Evolutionary conservation across 64 coral and sea anemone species (phyloP), one percentile per base, ranked within the genome.

Genomic region (Cladopsammia gracilis): DNA sequence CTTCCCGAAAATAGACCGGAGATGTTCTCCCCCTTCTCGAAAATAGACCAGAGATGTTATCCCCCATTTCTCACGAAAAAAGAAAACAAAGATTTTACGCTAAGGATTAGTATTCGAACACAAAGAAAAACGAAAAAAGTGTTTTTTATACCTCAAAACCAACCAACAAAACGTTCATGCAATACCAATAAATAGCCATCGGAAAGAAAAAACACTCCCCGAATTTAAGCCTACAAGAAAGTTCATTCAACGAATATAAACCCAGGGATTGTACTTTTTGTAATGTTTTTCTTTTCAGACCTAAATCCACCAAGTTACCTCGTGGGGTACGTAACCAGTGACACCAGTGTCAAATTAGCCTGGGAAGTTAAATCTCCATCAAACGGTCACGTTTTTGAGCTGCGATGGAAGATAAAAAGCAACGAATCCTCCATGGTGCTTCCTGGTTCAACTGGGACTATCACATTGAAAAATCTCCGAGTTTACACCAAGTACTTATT

Each of bases 401-500:
- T 93, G n/a, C 48, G 73, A 26, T 87, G 80, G 91, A 64, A 62
- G 25, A 34, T 8, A 16, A 7, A 49, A 5, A 25, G 7, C 58
- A 44, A 58, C 18, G 73, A 93, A 47, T 86, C 91, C 3, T 93
- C 58, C 3, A 72, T 87, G 50, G 20, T 86, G 8, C 81, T 93
- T 50, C 51, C 74, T 48, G 91, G 91, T 22, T 66, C 59, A 18
- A 67, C 83, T 20, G 73, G 62, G 6, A 78, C 59, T 42, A 42
- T 82, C 50, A 79, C 74, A 25, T 51, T 93, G 4, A 77, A 43
- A 18, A 24, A 87, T 67, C 91, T 93, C 8, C n/a, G 48, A 11
- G 71, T 85, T n/a, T 87, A 93, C 79, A 74, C 58, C 1, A 34
- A 78, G 51, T 93, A 93, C 12, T 78, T 64, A 20, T 93, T 93